Evolutionary conservation across 2,797 vertebrate species (phyloP).

Genomic region (Sphenodon punctatus): DNA sequence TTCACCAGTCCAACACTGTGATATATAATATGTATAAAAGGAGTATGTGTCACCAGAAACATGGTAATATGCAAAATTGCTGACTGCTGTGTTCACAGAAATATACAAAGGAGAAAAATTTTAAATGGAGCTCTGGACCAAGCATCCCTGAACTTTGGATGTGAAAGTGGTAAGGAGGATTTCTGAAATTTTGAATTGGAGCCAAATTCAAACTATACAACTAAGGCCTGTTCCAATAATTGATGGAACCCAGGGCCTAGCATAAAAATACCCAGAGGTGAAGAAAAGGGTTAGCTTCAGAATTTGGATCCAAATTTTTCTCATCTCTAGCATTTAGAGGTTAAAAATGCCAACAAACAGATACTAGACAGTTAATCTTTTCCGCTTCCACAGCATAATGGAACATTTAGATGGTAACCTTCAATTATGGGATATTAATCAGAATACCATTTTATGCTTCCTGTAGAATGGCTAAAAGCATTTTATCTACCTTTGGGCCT

Average conservation of each 20-base stretch:
- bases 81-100: neutral
- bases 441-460: constrained; percentile 12
- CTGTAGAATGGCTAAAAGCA: constrained; percentile 1
- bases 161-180: neutral
- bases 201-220: neutral
- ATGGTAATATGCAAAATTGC: neutral
- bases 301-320: accelerated
- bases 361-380: neutral
- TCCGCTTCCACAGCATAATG: neutral
- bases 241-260: neutral
- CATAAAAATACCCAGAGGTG: neutral
- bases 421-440: constrained; percentile 21
- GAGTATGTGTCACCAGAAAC: neutral
- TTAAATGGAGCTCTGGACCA: neutral
- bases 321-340: neutral
- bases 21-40: neutral
- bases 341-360: neutral
- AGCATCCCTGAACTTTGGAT: neutral
- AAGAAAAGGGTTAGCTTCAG: neutral
- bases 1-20: too few relatives aligned
- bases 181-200: neutral
- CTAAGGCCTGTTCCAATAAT: neutral
- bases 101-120: neutral
- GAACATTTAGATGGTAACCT: neutral
- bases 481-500: constrained; percentile 15